Conservation (phyloP, 2,113 vertebrate species). For the Oryzias curvinotus region DNA sequence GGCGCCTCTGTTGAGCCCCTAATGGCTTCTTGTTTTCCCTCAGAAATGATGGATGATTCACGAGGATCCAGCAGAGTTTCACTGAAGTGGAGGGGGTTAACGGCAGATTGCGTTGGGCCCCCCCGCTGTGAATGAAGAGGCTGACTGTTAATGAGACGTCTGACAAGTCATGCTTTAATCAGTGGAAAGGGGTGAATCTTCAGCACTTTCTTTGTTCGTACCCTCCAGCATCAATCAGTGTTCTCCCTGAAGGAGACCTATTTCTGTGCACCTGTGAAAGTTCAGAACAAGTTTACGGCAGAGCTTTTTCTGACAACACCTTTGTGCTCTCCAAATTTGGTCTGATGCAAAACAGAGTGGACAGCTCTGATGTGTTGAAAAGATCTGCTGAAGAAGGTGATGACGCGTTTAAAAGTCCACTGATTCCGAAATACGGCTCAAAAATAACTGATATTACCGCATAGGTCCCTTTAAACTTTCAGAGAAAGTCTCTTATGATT, state of each 20-base stretch:
- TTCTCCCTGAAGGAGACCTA: not conserved
- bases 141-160: slow-evolving; percentile 33
- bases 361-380: not conserved
- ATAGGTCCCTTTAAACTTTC: not conserved
- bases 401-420: not conserved
- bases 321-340: not conserved
- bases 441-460: slow-evolving; percentile 4
- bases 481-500: slow-evolving; percentile 13
- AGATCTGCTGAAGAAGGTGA: not conserved
- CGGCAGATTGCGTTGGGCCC: slow-evolving; percentile 25
- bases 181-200: slow-evolving; percentile 1
- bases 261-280: slow-evolving; percentile 6
- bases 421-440: not conserved
- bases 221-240: not conserved
- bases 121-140: not conserved
- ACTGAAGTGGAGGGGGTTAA: slow-evolving; percentile 5
- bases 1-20: not conserved
- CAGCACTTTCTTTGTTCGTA: not conserved
- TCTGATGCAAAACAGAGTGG: not conserved
- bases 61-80: slow-evolving; percentile 16
- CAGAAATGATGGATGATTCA: slow-evolving; percentile 32
- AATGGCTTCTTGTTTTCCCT: slow-evolving; percentile 5
- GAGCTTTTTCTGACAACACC: not conserved
- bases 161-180: slow-evolving; percentile 33
- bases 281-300: not conserved